A percentile compares a stretch with the other conserved stretches of the same genome.
Conservation (phyloP, 2,113 vertebrate genomes). For the Globicephala melas region DNA sequence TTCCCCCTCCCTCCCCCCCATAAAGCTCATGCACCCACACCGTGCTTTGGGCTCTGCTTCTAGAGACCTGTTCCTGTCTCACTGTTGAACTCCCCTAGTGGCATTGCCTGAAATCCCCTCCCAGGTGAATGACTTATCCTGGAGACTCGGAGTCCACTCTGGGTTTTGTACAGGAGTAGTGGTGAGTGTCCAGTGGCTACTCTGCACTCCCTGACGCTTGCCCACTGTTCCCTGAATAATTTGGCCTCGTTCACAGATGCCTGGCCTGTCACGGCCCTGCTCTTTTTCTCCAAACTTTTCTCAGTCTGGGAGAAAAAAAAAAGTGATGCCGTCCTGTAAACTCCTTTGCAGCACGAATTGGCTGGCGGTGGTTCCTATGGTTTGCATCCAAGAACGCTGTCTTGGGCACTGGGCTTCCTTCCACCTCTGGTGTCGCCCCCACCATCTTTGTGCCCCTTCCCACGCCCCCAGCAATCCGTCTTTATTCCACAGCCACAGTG, state of each 20-base stretch:
- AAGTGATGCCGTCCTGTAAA: background rate
- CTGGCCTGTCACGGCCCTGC: background rate
- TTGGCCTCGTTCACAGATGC: background rate
- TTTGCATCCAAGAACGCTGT: background rate
- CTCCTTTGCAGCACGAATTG: background rate
- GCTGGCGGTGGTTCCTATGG: background rate
- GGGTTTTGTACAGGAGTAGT: background rate
- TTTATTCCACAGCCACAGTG: background rate
- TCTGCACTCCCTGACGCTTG: rapidly evolving
- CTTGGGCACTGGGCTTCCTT: background rate
- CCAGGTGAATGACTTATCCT: background rate
- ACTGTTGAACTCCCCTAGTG: background rate
- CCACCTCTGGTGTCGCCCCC: background rate
- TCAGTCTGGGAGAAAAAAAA: background rate
- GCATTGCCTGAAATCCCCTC: background rate
- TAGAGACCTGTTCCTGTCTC: background rate
- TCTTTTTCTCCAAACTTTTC: background rate
- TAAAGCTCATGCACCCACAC: background rate
- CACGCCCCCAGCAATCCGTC: background rate
- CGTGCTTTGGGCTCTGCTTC: background rate
- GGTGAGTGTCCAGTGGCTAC: background rate
- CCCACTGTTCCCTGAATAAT: background rate
- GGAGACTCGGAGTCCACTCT: background rate
- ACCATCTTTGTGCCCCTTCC: background rate
- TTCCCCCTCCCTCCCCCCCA: background rate